Base-by-base conservation (phyloP, 2,797 vertebrate genomes). In the Enteromius thamalakanensis region DNA sequence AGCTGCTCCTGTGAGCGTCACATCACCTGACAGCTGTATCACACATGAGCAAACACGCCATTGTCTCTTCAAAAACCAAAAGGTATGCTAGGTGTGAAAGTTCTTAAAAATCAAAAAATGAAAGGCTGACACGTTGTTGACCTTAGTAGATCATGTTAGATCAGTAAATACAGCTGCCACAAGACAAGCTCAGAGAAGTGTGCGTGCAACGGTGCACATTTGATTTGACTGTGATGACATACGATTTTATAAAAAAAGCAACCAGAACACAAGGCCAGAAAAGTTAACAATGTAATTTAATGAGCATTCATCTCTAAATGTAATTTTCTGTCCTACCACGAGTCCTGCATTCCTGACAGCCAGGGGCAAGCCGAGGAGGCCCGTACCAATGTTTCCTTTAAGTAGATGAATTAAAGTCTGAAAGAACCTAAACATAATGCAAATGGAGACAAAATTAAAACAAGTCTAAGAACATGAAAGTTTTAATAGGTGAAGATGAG, bases 351-450 rank as follows among this genome's bases (percentile, higher is more conserved):
- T 97, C 90, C 96, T 99, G 62, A 99, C 95, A 0, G 98, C 98
- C 90, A 99, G 91, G 0, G 98, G 98, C 86, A 99, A 92, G 2
- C 97, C 96, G 85, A 99, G 94, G 81, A 99, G 94, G n/a, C 98
- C 98, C 0, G 97, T 99, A 12, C 98, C 98, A 0, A 99, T 94
- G 86, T 99, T 99, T 62, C 98, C 97, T 87, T 99, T 99, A 86
- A 99, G 87, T 68, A 99, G 91, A 90, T 99, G 97, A 91, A 99
- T 96, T 79, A 99, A 92, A n/a, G 97, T 99, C 93, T 98, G 96
- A 84, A 94, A 93, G 90, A 96, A 96, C 19, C 98, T 99, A 90
- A 10, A 64, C 14, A 64, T 53, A n/a, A 82, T 47, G 23, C 2
- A 3, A 29, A 51, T 26, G 0, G 10, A 78, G 37, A 55, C 14